Evolutionary conservation across 2,113 vertebrate genomes (phyloP).

Genomic region (Otus sunia): DNA sequence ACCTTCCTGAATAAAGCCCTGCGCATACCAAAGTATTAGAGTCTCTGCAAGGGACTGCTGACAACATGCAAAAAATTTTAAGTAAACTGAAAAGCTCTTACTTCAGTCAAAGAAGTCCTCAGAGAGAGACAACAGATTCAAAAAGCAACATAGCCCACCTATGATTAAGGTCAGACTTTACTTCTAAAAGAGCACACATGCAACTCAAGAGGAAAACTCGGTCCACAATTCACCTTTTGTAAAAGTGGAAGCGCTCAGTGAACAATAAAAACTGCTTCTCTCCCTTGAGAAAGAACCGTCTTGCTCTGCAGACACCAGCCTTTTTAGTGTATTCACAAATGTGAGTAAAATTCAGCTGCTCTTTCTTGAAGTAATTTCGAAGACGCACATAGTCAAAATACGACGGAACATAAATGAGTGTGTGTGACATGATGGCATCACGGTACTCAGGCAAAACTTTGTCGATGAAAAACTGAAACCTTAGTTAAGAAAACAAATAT

Average conservation of each 20-base stretch:
- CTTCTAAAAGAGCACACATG: not conserved
- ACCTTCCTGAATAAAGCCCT: not conserved
- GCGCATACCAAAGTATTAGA: not conserved
- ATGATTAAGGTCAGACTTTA: not conserved
- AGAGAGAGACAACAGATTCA: not conserved
- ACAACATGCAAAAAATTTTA: not conserved
- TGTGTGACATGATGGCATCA: constrained; percentile 95
- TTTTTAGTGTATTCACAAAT: constrained; percentile 90
- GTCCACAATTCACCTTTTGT: constrained; percentile 84
- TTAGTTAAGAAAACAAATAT: not conserved
- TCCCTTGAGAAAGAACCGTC: constrained; percentile 88
- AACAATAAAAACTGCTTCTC: constrained; percentile 90
- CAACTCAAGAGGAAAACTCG: not conserved
- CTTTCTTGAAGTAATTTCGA: constrained; percentile 92
- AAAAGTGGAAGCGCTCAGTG: constrained; percentile 97
- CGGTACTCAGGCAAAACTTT: constrained; percentile 93
- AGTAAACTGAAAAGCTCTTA: not conserved
- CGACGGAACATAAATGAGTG: constrained; percentile 89
- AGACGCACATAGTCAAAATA: constrained; percentile 96
- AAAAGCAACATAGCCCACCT: not conserved
- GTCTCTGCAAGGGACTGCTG: not conserved
- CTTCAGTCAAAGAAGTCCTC: not conserved
- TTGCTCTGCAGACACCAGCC: constrained; percentile 82
- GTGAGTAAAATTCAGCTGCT: constrained; percentile 85
- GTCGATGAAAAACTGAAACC: constrained; percentile 90